Conservation (phyloP, 2,113 vertebrate species). For the Cacatua alba region DNA sequence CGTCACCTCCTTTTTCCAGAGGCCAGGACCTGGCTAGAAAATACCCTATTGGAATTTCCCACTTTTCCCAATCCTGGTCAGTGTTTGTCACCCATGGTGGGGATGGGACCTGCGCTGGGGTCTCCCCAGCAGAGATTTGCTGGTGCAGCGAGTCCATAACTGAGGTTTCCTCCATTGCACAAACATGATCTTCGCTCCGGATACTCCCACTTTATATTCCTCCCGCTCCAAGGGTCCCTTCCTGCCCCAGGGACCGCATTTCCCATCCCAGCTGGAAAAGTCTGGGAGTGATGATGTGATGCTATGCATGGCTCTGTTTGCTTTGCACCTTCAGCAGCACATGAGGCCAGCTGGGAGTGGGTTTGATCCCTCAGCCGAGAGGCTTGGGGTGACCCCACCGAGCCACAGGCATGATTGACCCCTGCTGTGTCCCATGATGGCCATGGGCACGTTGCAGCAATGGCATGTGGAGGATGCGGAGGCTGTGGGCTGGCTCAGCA, state of each 20-base stretch:
- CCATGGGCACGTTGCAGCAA: rapidly evolving
- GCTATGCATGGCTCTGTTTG: rapidly evolving
- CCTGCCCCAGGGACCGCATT: rapidly evolving
- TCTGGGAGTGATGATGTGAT: rapidly evolving
- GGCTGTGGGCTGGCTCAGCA: not conserved
- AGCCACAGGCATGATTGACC: not conserved
- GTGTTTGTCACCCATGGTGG: rapidly evolving
- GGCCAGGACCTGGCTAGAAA: not conserved
- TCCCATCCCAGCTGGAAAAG: too few species aligned
- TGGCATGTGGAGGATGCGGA: not conserved
- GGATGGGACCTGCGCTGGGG: rapidly evolving
- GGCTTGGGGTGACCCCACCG: not conserved
- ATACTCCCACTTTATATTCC: not conserved
- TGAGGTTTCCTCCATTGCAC: rapidly evolving
- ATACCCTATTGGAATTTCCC: rapidly evolving
- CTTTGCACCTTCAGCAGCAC: not conserved
- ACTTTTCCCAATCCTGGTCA: rapidly evolving
- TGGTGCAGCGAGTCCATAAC: rapidly evolving
- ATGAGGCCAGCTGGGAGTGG: rapidly evolving
- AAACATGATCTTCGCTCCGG: rapidly evolving
- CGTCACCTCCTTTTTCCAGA: not conserved
- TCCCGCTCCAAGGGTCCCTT: rapidly evolving
- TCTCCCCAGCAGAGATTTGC: not conserved
- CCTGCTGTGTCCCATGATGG: rapidly evolving
- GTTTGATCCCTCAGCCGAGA: rapidly evolving